Evolutionary conservation across 2,113 vertebrate species (phyloP), one percentile per base, ranked within the genome.

Genomic region (Seriola quinqueradiata): DNA sequence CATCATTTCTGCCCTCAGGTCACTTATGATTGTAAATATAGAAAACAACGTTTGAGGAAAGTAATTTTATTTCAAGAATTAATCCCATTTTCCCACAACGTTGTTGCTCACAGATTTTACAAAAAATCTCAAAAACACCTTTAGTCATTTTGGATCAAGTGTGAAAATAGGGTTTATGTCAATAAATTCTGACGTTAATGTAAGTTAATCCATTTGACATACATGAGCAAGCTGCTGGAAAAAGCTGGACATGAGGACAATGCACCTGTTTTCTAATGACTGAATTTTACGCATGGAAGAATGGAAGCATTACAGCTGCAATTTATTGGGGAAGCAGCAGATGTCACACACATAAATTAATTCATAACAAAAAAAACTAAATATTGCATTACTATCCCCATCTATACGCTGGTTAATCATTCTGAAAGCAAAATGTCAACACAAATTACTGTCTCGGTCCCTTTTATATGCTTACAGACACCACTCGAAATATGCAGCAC

Each of bases 91-190:
- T 63, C 11, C 7, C 23, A 50, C 59, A 16, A 12, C 7, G 25
- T 7, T 75, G 64, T 40, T 25, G n/a, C 40, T 36, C 8, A 63
- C 14, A 36, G 8, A 73, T 34, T 82, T 70, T 64, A 13, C 52
- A n/a, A 13, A 72, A 84, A 82, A 84, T 79, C 79, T 66, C 21
- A 75, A 81, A 86, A 55, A 50, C 70, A 66, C 8, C 28, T 82
- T 36, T 19, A 44, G 74, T 66, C 13, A 42, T 57, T 52, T 36
- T 4, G 55, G 42, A 38, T 58, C 9, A 34, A 48, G 46, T 44
- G 28, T 28, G 28, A 57, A 81, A 81, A 82, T 32, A 32, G 8
- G 69, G 52, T 57, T 44, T 50, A 28, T 79, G 61, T 63, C 40
- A 67, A 79, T 74, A 72, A 32, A 76, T 70, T 52, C 0, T 3